Conservation (phyloP, 2,888 invertebrate species). For the Volucella inflata region DNA sequence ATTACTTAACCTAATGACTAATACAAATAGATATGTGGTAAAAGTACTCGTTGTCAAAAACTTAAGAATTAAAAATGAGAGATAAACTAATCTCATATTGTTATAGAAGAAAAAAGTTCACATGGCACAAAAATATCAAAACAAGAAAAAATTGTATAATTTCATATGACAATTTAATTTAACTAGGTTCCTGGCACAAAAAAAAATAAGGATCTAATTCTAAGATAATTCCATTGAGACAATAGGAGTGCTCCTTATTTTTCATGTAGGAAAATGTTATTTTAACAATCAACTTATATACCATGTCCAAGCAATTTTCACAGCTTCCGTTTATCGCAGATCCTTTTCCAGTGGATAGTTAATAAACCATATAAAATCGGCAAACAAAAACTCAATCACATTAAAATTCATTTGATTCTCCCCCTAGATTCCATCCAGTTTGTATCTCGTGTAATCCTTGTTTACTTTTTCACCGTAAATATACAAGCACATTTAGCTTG, state of each 20-base stretch:
- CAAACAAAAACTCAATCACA: constrained; percentile 72
- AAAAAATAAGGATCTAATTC: no score
- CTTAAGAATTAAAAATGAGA: no score
- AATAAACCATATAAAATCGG: constrained; percentile 69
- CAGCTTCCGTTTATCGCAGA: constrained; percentile 28
- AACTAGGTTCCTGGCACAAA: no score
- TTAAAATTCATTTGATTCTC: constrained; percentile 67
- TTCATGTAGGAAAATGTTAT: constrained; percentile 5
- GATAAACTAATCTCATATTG: no score
- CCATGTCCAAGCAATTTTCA: constrained; percentile 62
- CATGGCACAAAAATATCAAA: no score
- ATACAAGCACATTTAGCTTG: constrained; percentile 50
- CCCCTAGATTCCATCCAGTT: constrained; percentile 38
- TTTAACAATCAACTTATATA: constrained; percentile 24
- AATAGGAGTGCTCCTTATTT: not conserved
- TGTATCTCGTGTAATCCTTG: constrained; percentile 66
- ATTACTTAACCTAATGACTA: no score
- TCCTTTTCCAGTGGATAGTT: constrained; percentile 59
- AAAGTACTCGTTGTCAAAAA: no score
- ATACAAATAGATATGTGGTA: no score
- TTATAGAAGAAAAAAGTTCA: no score
- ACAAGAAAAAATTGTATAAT: no score
- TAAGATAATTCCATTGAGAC: no score
- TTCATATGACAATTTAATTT: no score
- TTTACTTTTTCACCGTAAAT: constrained; percentile 57